A percentile compares a stretch with the other conserved stretches of the same genome.
Conservation (phyloP, 2,797 vertebrate genomes). For the Pantherophis vulpinus region DNA sequence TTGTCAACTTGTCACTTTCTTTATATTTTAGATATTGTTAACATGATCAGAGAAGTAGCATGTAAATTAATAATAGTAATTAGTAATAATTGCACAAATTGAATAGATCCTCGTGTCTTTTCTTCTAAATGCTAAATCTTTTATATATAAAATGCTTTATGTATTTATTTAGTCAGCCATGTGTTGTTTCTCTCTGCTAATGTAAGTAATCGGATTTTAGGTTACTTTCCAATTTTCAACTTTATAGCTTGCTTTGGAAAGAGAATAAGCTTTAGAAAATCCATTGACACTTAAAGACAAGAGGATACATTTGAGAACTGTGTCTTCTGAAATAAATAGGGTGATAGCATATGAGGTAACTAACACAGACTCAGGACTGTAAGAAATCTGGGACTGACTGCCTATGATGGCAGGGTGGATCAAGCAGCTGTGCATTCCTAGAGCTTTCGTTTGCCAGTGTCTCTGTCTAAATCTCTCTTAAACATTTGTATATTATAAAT, state of each 20-base stretch:
- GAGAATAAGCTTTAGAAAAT: neutral
- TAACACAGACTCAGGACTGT: neutral
- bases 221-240: neutral
- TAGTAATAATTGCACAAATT: neutral
- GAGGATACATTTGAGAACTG: slow-evolving; percentile 28
- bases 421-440: slow-evolving; percentile 68
- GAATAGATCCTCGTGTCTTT: neutral
- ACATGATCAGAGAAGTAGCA: neutral
- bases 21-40: neutral
- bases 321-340: slow-evolving; percentile 36
- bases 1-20: neutral
- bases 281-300: slow-evolving; percentile 13
- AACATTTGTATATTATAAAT: slow-evolving; percentile 45
- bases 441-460: slow-evolving; percentile 46
- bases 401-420: slow-evolving; percentile 25
- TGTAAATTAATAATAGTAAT: neutral
- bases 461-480: slow-evolving; percentile 39
- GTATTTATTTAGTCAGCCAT: neutral
- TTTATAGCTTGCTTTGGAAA: neutral
- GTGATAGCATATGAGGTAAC: slow-evolving; percentile 23
- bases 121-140: neutral
- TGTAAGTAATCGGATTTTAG: neutral
- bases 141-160: neutral
- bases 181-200: neutral
- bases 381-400: slow-evolving; percentile 29